Base-by-base conservation (phyloP, 2,113 vertebrate genomes). In the Raphicerus campestris region DNA sequence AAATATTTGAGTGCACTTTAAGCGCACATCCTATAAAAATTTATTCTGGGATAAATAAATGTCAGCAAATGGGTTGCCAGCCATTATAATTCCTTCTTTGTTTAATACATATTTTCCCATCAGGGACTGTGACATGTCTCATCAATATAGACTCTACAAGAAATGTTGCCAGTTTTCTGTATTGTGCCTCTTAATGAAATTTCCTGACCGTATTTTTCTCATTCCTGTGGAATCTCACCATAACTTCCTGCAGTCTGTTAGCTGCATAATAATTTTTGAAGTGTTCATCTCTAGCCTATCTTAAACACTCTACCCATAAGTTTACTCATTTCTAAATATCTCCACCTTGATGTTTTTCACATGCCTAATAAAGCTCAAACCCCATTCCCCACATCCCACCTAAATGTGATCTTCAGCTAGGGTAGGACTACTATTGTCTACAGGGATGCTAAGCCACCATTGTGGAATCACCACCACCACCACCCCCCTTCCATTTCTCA, bases 41-140 rank as follows among this genome's bases (percentile, higher is more conserved):
- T 66, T 63, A 60, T 93, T 82, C 42, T 94, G 45, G 60, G n/a
- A 85, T 85, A 66, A 58, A 85, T 30, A 89, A 92, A 92, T 93
- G 63, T 92, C 75, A 90, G 39, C 42, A 88, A 96, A 56, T 42
- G 10, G 3, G 7, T 87, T 91, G 56, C 39, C 51, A 63, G 55
- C 17, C 15, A 39, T 60, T 66, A 66, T 87, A 89, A 95, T 75
- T 63, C 58, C 28, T 66, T 70, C 24, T 92, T 93, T 89, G 30
- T 63, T 85, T 89, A 87, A 45, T 56, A n/a, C 24, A 35, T 70
- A 80, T 88, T 77, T 77, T 75, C 49, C 42, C 35, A 93, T 89
- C 39, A 61, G 53, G 26, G 19, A n/a, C 56, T 35, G 55, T 63
- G 26, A 89, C 89, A 89, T 90, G 2, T 77, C 66, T 96, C 51